Percentiles rank a stretch among this genome's conserved stretches.
Conservation (phyloP, 2,888 invertebrate genomes). For the Augochlorella aurata region DNA sequence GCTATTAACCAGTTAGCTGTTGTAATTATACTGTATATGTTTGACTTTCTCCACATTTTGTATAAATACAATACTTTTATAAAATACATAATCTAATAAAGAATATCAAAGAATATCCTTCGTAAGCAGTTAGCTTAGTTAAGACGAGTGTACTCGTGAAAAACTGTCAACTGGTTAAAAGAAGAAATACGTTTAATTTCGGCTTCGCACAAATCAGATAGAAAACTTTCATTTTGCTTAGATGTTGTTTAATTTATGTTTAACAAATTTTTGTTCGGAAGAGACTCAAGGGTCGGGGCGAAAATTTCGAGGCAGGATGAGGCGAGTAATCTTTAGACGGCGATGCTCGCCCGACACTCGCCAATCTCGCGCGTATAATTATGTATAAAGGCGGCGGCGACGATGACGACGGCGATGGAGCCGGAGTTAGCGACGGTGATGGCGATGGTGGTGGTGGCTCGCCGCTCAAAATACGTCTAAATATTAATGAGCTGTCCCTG, state of each 20-base stretch:
- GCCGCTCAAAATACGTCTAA: constrained; percentile 80
- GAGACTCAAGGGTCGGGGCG: neutral
- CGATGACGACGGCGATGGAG: constrained; percentile 68
- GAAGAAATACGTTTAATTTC: no score
- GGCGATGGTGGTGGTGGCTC: constrained; percentile 63
- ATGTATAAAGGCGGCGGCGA: constrained; percentile 78
- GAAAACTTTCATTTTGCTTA: no score
- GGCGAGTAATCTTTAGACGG: constrained; percentile 54
- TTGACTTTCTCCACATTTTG: no score
- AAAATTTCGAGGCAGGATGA: constrained; percentile 49
- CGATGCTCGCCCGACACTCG: constrained; percentile 65
- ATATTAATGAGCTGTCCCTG: constrained; percentile 81
- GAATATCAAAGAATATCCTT: no score
- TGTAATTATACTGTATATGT: no score
- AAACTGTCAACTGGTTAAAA: no score
- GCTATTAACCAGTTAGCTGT: no score
- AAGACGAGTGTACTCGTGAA: no score
- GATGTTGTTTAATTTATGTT: neutral
- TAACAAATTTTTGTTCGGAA: neutral
- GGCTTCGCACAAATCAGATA: no score
- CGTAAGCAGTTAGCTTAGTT: no score
- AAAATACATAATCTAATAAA: no score
- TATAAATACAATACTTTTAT: no score
- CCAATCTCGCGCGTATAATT: constrained; percentile 80
- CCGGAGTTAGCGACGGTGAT: constrained; percentile 59